A percentile compares a stretch with the other conserved stretches of the same genome.
Evolutionary conservation across 2,113 vertebrate species (phyloP).

Genomic region (Paedocypris sp.): DNA sequence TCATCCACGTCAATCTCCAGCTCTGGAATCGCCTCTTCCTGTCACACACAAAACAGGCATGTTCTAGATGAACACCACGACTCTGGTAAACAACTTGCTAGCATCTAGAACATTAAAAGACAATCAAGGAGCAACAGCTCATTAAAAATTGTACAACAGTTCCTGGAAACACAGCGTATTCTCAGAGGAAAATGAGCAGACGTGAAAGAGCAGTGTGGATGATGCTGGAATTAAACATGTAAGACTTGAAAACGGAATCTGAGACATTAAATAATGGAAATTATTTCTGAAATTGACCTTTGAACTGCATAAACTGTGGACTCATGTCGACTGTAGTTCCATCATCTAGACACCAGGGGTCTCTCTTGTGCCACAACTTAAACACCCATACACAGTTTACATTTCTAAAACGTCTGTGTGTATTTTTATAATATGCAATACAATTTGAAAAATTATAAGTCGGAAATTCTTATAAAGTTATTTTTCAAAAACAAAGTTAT

Average conservation of each 20-base stretch:
- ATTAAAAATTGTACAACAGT: not conserved
- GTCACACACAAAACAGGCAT: not conserved
- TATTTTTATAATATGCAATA: too few relatives aligned
- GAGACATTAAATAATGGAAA: too few relatives aligned
- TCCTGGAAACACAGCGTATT: not conserved
- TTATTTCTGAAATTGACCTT: too few relatives aligned
- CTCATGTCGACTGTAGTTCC: not conserved
- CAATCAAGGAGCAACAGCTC: not conserved
- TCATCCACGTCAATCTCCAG: constrained; percentile 88
- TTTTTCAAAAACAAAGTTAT: too few relatives aligned
- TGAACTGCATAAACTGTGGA: too few relatives aligned
- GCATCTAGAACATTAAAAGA: not conserved
- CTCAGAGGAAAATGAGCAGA: not conserved
- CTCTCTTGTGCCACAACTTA: not conserved
- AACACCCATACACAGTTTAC: too few relatives aligned
- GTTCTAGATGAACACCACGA: not conserved
- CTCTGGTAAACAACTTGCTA: not conserved
- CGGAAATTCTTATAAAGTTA: too few relatives aligned
- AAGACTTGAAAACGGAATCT: too few relatives aligned
- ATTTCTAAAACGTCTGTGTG: too few relatives aligned
- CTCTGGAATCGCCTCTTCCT: constrained; percentile 81
- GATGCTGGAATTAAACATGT: too few relatives aligned
- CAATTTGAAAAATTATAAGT: too few relatives aligned
- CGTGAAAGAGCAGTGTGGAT: not conserved
- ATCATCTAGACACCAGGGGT: constrained; percentile 10